Evolutionary conservation across 35 echinoderm and acorn worm genomes (phyloP), one percentile per base, ranked within the genome.

Genomic region (Hemicentrotus pulcherrimus): DNA sequence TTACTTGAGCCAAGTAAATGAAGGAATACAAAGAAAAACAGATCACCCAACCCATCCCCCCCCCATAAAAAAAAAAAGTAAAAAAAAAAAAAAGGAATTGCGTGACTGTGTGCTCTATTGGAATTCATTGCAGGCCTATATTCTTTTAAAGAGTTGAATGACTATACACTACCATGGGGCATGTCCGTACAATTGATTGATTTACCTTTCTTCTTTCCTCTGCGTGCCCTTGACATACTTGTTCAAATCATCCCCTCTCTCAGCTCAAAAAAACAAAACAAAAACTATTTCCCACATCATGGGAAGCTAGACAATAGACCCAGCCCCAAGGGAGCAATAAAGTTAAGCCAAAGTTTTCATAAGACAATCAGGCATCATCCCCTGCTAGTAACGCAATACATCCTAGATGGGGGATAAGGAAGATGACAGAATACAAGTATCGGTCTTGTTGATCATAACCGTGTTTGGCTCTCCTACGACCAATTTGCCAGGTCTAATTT

Each of bases 401-500:
- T 90, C 88, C 88, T 47, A 90, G 86, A 16, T 30, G 35, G 35
- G 86, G 28, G 86, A 86, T 33, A 86, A 2, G 88, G 88, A 90
- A 47, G 88, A 47, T 33, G 46, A 90, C 46, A 33, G 46, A 90
- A 90, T 45, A 89, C 61, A 70, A 70, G 32, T 89, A 14, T 46
- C 32, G 46, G 88, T 90, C 88, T 47, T 90, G 88, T 90, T 47
- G 46, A 47, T 33, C 32, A 33, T 90, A 90, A 90, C 32, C 88
- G 88, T 45, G 88, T 90, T 90, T 90, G 88, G 88, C 88, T 90
- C 88, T 47, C 46, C 88, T 33, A 90, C 88, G 46, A 90, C 88
- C 88, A 90, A 90, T 90, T 90, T 90, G 88, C 88, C 88, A 90
- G 32, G 32, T 90, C 33, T 47, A 90, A 90, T 90, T 90, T 90